These are phyloP conservation scores for Aspiorhynchus laticeps DNA, from an alignment of 2,113 vertebrate species.

Conservation along the genomic window DNA sequence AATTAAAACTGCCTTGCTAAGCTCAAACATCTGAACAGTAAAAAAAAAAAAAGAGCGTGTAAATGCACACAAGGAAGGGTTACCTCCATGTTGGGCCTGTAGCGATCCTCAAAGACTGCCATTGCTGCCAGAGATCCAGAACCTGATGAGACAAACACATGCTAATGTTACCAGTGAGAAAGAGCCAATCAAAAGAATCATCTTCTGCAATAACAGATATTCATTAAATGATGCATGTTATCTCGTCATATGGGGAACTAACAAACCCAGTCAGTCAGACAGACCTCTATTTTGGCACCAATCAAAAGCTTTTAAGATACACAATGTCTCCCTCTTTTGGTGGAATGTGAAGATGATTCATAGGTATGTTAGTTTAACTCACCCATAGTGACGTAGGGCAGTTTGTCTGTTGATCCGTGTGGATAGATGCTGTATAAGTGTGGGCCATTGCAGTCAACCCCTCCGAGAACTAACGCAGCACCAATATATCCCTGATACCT, in stretches of 20 bases:
- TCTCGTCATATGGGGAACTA: not conserved
- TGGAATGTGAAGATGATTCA: not conserved
- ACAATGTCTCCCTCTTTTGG: constrained; percentile 9
- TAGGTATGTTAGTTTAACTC: constrained; percentile 57
- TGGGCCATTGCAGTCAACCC: constrained; percentile 89
- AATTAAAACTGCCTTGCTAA: not conserved
- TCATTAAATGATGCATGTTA: not conserved
- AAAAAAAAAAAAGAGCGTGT: not conserved
- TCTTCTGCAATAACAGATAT: not conserved
- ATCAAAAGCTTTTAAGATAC: not conserved
- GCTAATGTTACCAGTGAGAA: not conserved
- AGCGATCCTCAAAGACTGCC: constrained; percentile 97
- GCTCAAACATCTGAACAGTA: not conserved
- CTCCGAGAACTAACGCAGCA: constrained; percentile 91
- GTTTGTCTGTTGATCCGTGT: constrained; percentile 96
- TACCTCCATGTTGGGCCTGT: constrained; percentile 91
- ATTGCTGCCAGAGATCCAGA: constrained; percentile 96
- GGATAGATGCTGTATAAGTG: constrained; percentile 98
- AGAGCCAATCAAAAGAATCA: not conserved
- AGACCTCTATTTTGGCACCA: constrained; percentile 37
- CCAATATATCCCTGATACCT: constrained; percentile 99
- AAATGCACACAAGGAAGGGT: constrained; percentile 37
- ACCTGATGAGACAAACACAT: constrained; percentile 72
- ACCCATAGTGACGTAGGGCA: constrained; percentile 99
- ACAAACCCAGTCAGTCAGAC: not conserved